These are phyloP conservation scores for Cosmia trapezina DNA, from an alignment of 2,888 invertebrate genomes.

Conservation along the genomic window DNA sequence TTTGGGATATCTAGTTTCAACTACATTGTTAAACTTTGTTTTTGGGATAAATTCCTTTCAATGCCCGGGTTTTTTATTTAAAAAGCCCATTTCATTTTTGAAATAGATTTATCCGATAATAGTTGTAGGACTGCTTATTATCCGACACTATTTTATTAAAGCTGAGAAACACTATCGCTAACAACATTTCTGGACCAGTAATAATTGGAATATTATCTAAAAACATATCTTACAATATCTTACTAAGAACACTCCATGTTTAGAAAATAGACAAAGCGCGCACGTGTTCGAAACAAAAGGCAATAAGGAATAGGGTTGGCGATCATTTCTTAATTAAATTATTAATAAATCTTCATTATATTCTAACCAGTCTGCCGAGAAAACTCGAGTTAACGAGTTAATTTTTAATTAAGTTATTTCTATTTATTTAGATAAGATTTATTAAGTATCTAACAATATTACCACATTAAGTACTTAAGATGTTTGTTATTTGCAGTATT, in stretches of 20 bases:
- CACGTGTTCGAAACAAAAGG: slow-evolving; percentile 61
- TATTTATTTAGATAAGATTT: neutral
- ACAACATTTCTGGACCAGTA: slow-evolving; percentile 3
- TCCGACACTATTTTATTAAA: neutral
- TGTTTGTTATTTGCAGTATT: slow-evolving; percentile 3
- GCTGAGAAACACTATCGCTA: neutral
- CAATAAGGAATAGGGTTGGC: slow-evolving; percentile 59
- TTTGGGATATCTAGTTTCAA: too few species aligned
- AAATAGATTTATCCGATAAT: neutral
- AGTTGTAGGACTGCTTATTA: neutral
- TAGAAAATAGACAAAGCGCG: slow-evolving; percentile 63
- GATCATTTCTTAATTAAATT: slow-evolving; percentile 7
- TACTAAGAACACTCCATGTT: slow-evolving; percentile 47
- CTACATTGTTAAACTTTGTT: too few species aligned
- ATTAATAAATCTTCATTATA: slow-evolving; percentile 27
- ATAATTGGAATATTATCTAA: slow-evolving; percentile 45
- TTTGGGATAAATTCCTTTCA: too few species aligned
- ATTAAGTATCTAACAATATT: neutral
- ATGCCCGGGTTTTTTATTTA: too few species aligned
- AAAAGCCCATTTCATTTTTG: neutral
- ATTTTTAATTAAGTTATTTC: slow-evolving; percentile 1
- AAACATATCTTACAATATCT: slow-evolving; percentile 48
- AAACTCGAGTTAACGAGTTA: slow-evolving; percentile 13
- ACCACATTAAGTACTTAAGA: neutral
- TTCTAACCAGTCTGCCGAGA: slow-evolving; percentile 1